These are phyloP conservation scores for Acanthisitta chloris DNA, from an alignment of 2,113 vertebrate genomes.

Conservation along the genomic window DNA sequence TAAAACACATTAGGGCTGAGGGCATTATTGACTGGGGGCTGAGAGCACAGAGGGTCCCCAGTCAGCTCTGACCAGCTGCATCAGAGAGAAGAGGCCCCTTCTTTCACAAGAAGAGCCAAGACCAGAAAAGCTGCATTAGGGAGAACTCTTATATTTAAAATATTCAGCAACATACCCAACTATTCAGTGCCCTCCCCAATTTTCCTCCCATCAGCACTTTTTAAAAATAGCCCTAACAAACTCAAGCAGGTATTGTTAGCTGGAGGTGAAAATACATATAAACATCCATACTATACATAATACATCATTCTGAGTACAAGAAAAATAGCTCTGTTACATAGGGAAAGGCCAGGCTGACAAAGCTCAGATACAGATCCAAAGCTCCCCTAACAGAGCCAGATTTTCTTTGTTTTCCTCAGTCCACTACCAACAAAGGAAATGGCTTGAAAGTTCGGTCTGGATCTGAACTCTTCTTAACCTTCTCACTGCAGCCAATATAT, in stretches of 20 bases:
- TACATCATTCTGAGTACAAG: conserved; percentile 10
- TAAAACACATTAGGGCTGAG: background rate
- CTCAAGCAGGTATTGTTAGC: conserved; percentile 40
- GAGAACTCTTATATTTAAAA: background rate
- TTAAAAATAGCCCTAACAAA: conserved; percentile 27
- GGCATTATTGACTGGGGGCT: background rate
- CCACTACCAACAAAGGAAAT: conserved; percentile 10
- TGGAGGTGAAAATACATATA: conserved; percentile 50
- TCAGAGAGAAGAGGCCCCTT: background rate
- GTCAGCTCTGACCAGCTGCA: background rate
- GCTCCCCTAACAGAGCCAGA: background rate
- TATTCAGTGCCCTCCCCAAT: background rate
- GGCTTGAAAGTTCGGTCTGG: background rate
- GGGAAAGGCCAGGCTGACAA: background rate
- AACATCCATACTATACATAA: conserved; percentile 14
- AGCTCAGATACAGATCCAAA: conserved; percentile 20
- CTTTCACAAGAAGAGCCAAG: background rate
- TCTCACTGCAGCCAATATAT: background rate
- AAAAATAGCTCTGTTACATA: background rate
- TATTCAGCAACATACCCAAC: background rate
- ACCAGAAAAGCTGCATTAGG: background rate
- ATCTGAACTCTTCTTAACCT: conserved; percentile 51
- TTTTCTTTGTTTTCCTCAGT: background rate
- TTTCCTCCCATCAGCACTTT: conserved; percentile 34
- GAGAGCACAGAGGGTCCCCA: background rate